These are phyloP conservation scores for Junco hyemalis DNA, from an alignment of 2,113 vertebrate species.

Conservation along the genomic window DNA sequence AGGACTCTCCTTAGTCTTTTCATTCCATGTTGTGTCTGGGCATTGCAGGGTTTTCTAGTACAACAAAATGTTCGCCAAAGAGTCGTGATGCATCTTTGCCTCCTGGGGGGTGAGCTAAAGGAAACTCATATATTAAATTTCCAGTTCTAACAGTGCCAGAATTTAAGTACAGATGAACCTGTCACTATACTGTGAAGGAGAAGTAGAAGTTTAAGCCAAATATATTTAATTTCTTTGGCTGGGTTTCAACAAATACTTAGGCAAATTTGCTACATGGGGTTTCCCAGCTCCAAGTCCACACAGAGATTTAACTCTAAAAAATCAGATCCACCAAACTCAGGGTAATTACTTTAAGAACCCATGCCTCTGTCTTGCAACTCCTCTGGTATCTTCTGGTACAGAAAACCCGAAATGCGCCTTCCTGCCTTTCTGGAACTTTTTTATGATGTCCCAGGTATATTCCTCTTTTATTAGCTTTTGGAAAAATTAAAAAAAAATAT, in stretches of 20 bases:
- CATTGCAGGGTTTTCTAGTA: background rate
- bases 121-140: conserved; percentile 29
- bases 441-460: background rate
- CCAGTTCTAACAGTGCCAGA: conserved; percentile 8
- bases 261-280: background rate
- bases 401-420: background rate
- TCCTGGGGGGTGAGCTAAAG: conserved; percentile 11
- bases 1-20: background rate
- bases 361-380: background rate
- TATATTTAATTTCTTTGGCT: background rate
- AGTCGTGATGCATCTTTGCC: background rate
- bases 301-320: background rate
- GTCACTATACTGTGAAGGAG: background rate
- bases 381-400: background rate
- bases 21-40: background rate
- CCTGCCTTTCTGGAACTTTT: background rate
- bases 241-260: background rate
- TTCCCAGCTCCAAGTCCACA: background rate
- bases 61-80: background rate
- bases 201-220: background rate
- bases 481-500: background rate
- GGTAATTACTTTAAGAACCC: background rate
- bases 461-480: background rate
- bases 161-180: conserved; percentile 9
- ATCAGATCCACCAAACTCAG: background rate